Base-by-base conservation (phyloP, 64 coral and sea anemone genomes). In the Astreopora myriophthalma region DNA sequence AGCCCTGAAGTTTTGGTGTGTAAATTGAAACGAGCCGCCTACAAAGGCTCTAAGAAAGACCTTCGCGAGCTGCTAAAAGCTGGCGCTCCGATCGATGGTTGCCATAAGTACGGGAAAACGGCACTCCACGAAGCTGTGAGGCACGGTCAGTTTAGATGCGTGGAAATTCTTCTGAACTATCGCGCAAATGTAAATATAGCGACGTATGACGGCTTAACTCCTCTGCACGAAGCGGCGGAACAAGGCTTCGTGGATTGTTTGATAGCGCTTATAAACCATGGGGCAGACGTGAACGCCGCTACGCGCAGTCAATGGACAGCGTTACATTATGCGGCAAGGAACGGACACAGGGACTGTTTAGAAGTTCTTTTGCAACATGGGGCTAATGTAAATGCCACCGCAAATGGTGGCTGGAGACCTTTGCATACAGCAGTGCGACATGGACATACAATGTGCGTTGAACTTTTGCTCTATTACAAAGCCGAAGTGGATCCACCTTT, bases 131-230 rank as follows among this genome's bases (percentile, higher is more conserved):
- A 99, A 86, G 97, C 97, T 19, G 97, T 95, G 32, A 92, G 97
- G 74, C 94, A 95, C 64, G 97, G 97, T 35, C 94, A 96, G 75
- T 96, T 87, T 78, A 85, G 90, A 84, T 99, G 97, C 86, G 97
- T 99, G 24, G 91, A 96, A 87, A 95, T 99, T 71, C 78, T 99
- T 75, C 81, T 99, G 66, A 95, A 95, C 76, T 88, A 99, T 77
- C 93, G 95, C 61, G 97, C 97, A 35, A 95, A 93, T 91, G 97
- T 99, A 66, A 99, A 99, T 96, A 93, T 99, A 89, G 87, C 97
- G 39, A 96, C 97, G 6, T 99, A 99, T 48, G 97, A 99, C 86
- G 94, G 97, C 7, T 80, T 95, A 79, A 99, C 97, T 32, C 94
- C 97, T 12, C 67, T 99, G 30, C 94, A 96, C n/a, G 97, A 99